phyloP scores from a whole-genome alignment of 1,140 invertebrate species.

The Panagrolaimus sp. region DNA sequence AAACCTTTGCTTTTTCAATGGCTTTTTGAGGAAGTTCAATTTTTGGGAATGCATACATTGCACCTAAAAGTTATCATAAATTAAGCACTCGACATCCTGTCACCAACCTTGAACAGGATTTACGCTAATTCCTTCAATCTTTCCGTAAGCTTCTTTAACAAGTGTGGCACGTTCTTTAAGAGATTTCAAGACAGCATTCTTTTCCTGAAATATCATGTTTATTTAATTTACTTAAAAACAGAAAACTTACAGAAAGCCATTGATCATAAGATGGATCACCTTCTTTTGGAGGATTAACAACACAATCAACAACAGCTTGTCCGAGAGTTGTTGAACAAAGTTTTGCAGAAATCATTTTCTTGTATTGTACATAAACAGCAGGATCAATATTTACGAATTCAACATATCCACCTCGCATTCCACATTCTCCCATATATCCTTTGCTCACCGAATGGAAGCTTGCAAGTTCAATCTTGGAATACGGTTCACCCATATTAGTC shows the following conservation, averaged over 20 bases:
- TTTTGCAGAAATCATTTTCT: slow-evolving; percentile 89
- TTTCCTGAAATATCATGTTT: slow-evolving; percentile 68
- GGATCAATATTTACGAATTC: slow-evolving; percentile 83
- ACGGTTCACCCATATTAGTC: slow-evolving; percentile 79
- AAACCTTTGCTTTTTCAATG: slow-evolving; percentile 62
- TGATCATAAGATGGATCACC: slow-evolving; percentile 68
- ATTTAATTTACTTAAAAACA: slow-evolving; percentile 12
- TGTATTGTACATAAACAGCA: slow-evolving; percentile 70
- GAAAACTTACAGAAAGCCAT: slow-evolving; percentile 40
- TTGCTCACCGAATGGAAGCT: slow-evolving; percentile 95
- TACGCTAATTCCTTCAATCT: slow-evolving; percentile 80
- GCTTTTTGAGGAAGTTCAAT: slow-evolving; percentile 63
- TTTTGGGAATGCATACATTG: slow-evolving; percentile 93
- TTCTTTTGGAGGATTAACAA: slow-evolving; percentile 74
- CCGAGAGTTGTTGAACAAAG: slow-evolving; percentile 85
- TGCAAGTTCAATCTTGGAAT: slow-evolving; percentile 73
- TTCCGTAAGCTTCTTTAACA: slow-evolving; percentile 83
- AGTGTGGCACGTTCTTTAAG: slow-evolving; percentile 74
- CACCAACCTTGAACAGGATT: slow-evolving; percentile 74
- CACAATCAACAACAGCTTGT: slow-evolving; percentile 71
- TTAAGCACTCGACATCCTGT: too few relatives aligned
- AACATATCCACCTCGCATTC: slow-evolving; percentile 84
- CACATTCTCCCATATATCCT: slow-evolving; percentile 77
- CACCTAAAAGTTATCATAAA: too few relatives aligned
- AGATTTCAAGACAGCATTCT: slow-evolving; percentile 72